These are phyloP conservation scores for Cololabis saira DNA, from an alignment of 2,113 vertebrate genomes.

Conservation along the genomic window DNA sequence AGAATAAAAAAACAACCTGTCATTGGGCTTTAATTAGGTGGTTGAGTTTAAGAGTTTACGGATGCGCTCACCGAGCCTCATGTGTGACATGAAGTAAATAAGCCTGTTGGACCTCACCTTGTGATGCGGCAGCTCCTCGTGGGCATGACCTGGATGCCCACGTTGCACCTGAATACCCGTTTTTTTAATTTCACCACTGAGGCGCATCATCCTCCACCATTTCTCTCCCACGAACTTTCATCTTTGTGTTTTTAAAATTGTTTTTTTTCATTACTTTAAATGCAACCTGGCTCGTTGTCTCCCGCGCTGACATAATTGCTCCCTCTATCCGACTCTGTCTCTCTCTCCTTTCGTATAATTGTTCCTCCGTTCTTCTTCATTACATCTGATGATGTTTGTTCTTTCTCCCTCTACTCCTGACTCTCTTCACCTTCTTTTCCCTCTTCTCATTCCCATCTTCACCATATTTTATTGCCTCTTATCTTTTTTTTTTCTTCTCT, in stretches of 20 bases:
- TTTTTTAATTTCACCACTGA: neutral
- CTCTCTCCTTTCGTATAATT: constrained; percentile 37
- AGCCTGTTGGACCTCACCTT: neutral
- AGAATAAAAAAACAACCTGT: neutral
- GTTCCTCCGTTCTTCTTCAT: constrained; percentile 38
- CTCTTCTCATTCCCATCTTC: constrained; percentile 10
- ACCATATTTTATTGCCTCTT: constrained; percentile 23
- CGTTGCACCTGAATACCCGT: neutral
- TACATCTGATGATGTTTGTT: constrained; percentile 44
- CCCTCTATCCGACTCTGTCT: too few species aligned
- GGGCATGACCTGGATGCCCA: constrained; percentile 20
- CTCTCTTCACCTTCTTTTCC: constrained; percentile 11
- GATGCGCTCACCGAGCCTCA: neutral
- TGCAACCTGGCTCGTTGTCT: constrained; percentile 24
- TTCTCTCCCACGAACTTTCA: constrained; percentile 16
- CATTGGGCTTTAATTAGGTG: neutral
- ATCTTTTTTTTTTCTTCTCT: constrained; percentile 29
- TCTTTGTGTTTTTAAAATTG: neutral
- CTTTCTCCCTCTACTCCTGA: constrained; percentile 8
- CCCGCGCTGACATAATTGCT: constrained; percentile 19
- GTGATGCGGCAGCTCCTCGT: neutral
- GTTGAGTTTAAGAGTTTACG: constrained; percentile 2
- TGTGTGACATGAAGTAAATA: neutral
- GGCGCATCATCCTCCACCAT: constrained; percentile 16
- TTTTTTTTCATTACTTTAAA: constrained; percentile 22